phyloP scores from a whole-genome alignment of 2,113 vertebrate genomes.

The Melanotaenia duboulayi region DNA sequence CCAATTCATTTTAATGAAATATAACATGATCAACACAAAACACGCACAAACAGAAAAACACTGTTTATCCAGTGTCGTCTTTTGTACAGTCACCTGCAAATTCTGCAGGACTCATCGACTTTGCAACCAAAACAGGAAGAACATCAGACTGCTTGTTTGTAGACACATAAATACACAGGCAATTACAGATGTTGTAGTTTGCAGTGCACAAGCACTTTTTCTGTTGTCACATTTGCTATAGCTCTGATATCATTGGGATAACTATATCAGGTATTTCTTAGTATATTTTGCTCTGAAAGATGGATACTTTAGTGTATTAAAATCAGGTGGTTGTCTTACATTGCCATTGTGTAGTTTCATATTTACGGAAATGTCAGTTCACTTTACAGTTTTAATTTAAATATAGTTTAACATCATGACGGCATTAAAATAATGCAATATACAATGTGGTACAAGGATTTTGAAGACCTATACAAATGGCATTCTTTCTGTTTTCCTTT shows the following conservation, averaged over 20 bases:
- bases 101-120: slow-evolving; percentile 51
- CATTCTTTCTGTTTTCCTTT: slow-evolving; percentile 28
- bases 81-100: slow-evolving; percentile 49
- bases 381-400: no score
- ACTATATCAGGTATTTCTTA: background rate
- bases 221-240: slow-evolving; percentile 40
- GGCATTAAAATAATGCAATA: background rate
- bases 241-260: slow-evolving; percentile 24
- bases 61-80: slow-evolving; percentile 6
- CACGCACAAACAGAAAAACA: background rate
- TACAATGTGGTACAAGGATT: background rate
- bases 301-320: background rate
- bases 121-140: slow-evolving; percentile 73
- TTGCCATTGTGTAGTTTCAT: background rate
- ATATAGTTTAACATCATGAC: background rate
- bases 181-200: slow-evolving; percentile 39
- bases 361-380: slow-evolving; percentile 10
- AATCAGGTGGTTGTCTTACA: background rate
- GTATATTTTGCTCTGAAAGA: slow-evolving; percentile 5
- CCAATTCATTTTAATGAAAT: background rate
- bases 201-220: slow-evolving; percentile 55
- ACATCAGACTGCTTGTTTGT: slow-evolving; percentile 56
- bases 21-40: background rate
- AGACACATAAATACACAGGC: slow-evolving; percentile 43
- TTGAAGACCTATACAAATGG: background rate